phyloP scores from a whole-genome alignment of 2,113 vertebrate species.

The Hylia prasina region DNA sequence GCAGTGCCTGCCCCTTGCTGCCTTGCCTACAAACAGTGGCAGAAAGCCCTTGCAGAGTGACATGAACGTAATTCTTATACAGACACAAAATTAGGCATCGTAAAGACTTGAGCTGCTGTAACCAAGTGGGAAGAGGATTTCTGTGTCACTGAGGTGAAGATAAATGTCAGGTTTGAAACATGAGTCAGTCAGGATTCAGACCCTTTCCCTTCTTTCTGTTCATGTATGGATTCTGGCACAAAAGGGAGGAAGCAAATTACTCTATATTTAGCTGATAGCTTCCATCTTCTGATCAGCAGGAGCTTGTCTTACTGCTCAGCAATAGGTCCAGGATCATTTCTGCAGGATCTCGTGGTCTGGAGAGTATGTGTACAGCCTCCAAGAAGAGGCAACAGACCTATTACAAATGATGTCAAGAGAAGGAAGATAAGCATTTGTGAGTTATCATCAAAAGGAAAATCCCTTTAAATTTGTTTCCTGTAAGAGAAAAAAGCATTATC shows the following conservation, averaged over 20 bases:
- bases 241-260: background rate
- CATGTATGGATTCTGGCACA: background rate
- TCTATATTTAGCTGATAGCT: background rate
- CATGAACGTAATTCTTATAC: background rate
- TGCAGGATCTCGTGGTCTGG: fast-evolving
- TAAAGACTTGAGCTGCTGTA: background rate
- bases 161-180: background rate
- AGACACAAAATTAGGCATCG: background rate
- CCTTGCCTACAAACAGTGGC: background rate
- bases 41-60: background rate
- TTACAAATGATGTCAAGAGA: background rate
- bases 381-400: background rate
- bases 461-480: background rate
- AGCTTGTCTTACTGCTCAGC: background rate
- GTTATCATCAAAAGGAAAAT: background rate
- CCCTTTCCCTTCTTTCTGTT: background rate
- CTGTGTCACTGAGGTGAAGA: background rate
- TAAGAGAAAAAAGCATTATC: background rate
- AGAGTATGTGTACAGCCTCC: background rate
- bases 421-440: background rate
- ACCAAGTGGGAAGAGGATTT: background rate
- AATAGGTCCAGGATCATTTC: background rate
- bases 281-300: background rate
- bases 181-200: background rate
- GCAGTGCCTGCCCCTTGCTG: background rate